Percentiles rank a stretch among this genome's conserved stretches.
These are phyloP conservation scores for Tenthredo mesomela DNA, from an alignment of 2,888 invertebrate genomes.

Conservation along the genomic window DNA sequence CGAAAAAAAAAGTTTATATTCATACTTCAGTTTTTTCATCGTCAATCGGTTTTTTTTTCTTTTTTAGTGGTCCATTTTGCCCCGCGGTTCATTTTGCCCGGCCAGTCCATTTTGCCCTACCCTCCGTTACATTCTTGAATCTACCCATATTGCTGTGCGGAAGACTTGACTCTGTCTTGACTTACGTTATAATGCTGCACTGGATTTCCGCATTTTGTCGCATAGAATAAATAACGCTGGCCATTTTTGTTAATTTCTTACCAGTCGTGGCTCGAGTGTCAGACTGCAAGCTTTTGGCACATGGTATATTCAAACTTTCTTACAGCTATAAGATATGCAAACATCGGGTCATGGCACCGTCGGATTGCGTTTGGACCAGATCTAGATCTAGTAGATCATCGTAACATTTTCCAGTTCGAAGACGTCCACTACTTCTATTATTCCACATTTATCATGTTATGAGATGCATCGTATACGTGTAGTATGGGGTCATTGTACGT, in stretches of 20 bases:
- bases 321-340: not conserved
- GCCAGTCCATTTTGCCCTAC: too few relatives aligned
- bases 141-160: not conserved
- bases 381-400: not conserved
- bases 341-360: conserved; percentile 31
- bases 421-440: not conserved
- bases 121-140: not conserved
- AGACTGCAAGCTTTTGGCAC: conserved; percentile 45
- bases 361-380: conserved; percentile 6
- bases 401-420: not conserved
- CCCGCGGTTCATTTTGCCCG: too few relatives aligned
- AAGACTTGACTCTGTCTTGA: conserved; percentile 8
- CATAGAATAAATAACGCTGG: conserved; percentile 47
- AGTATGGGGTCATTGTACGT: not conserved
- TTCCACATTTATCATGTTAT: not conserved
- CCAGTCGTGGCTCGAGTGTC: conserved; percentile 29
- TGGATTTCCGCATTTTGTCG: conserved; percentile 51
- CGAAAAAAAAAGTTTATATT: too few relatives aligned
- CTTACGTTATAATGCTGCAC: conserved; percentile 1
- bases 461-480: not conserved
- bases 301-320: conserved; percentile 43
- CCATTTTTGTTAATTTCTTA: conserved; percentile 51
- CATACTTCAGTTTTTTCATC: too few relatives aligned
- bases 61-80: too few relatives aligned
- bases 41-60: too few relatives aligned